Evolutionary conservation across 2,888 invertebrate species (phyloP), one percentile per base, ranked within the genome.

Genomic region (Cephonodes hylas): DNA sequence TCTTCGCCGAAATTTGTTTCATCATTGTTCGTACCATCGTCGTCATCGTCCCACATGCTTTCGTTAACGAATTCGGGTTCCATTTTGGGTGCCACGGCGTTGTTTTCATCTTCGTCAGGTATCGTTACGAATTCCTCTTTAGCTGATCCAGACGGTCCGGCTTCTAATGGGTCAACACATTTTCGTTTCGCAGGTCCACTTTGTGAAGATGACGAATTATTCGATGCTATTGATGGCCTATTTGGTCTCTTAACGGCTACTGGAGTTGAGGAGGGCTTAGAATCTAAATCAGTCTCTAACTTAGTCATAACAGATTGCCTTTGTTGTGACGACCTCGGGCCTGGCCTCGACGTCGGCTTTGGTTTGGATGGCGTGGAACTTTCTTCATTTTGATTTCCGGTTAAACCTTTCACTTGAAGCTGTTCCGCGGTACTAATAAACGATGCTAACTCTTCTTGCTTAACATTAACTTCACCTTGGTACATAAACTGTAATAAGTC

Each of bases 401-500:
- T 95, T 83, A 95, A 87, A 88, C 95, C 95, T 92, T 95, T 95
- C 68, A 95, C 95, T 93, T 95, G 95, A 83, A 95, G 91, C 77
- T 95, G 94, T 91, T 95, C 95, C 83, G 95, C 95, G 80, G 95
- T 95, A 90, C 95, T 95, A 83, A 95, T 94, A 91, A 95, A 95
- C 75, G 94, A 94, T 76, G 95, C 94, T 86, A 95, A 93, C 68
- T 95, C 95, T 87, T 95, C 95, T 89, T 95, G 95, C 85, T 94
- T 94, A 77, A 95, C 95, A 93, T 95, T 95, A 77, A 95, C 95
- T 89, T 95, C 95, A 68, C 95, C 95, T 86, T 95, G 94, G 80
- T 95, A 95, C 95, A 95, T 95, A 88, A 95, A 95, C 83, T 95
- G 95, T 88, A 95, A 93, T 83, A 95, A 93, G 88, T 95, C 95